Evolutionary conservation across 2,113 vertebrate genomes (phyloP).

Genomic region (Emberiza fucata): DNA sequence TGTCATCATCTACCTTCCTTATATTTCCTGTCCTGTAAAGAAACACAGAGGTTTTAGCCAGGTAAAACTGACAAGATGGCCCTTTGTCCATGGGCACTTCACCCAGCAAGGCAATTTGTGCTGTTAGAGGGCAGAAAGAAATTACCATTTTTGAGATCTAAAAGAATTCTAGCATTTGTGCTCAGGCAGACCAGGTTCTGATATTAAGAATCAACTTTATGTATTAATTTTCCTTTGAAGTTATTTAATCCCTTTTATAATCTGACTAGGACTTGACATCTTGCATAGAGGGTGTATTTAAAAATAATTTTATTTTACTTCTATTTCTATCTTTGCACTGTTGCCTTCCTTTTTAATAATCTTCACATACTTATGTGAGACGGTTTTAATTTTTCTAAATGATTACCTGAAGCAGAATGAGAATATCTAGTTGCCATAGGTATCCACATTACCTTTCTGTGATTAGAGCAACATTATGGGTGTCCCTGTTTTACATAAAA

Average conservation of each 20-base stretch:
- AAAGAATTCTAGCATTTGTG: not conserved
- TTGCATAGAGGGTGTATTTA: not conserved
- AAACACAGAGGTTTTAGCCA: not conserved
- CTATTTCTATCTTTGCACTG: not conserved
- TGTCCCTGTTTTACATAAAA: not conserved
- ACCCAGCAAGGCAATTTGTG: not conserved
- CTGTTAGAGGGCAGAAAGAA: not conserved
- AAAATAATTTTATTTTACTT: constrained; percentile 8
- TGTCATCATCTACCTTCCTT: not conserved
- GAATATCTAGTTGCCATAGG: not conserved
- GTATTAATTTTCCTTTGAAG: constrained; percentile 62
- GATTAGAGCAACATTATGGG: not conserved
- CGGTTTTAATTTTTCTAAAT: not conserved
- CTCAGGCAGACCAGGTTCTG: constrained; percentile 2
- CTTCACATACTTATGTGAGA: not conserved
- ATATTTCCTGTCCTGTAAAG: not conserved
- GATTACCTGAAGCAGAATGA: not conserved
- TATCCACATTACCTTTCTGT: not conserved
- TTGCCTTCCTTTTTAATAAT: constrained; percentile 1
- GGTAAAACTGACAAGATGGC: not conserved
- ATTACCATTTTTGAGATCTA: not conserved
- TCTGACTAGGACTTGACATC: constrained; percentile 31
- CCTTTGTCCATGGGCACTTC: not conserved
- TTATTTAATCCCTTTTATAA: constrained; percentile 56
- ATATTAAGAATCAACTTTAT: constrained; percentile 16